These are phyloP conservation scores for Polydrusus cervinus DNA, from an alignment of 2,888 invertebrate species.

Conservation along the genomic window DNA sequence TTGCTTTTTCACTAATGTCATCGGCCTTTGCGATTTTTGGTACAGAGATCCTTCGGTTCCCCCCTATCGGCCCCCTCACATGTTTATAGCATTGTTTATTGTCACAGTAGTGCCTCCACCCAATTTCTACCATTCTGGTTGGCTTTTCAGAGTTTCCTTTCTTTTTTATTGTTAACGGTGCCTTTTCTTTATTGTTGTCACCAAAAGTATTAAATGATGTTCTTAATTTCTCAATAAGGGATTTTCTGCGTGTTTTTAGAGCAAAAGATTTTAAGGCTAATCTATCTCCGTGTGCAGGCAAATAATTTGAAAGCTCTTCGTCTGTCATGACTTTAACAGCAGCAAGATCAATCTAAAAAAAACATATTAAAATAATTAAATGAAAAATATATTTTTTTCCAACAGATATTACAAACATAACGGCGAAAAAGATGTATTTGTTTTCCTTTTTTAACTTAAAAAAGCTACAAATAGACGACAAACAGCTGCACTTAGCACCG, in stretches of 20 bases:
- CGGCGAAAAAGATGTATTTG: not conserved
- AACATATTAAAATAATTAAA: too few species aligned
- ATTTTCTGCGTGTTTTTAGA: not conserved
- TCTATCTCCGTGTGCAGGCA: conserved; percentile 4
- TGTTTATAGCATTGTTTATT: conserved; percentile 1
- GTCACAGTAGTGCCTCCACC: conserved; percentile 3
- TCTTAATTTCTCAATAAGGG: conserved; percentile 5
- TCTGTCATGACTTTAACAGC: conserved; percentile 1
- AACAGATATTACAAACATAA: too few species aligned
- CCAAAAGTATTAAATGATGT: conserved; percentile 6
- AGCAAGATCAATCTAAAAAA: conserved; percentile 9
- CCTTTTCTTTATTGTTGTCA: conserved; percentile 5
- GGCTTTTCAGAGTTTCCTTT: conserved; percentile 1
- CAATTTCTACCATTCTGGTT: conserved; percentile 1
- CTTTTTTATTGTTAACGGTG: not conserved
- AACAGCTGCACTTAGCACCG: not conserved
- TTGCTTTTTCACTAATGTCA: not conserved
- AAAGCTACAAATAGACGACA: not conserved
- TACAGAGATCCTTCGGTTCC: not conserved
- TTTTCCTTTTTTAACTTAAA: not conserved
- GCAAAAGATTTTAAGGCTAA: conserved; percentile 6
- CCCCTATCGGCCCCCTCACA: not conserved
- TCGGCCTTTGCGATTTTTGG: not conserved
- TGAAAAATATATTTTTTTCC: too few species aligned
- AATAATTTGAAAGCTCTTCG: not conserved